Evolutionary conservation across 2,888 invertebrate genomes (phyloP).

Genomic region (Hirudinaria manillensis): DNA sequence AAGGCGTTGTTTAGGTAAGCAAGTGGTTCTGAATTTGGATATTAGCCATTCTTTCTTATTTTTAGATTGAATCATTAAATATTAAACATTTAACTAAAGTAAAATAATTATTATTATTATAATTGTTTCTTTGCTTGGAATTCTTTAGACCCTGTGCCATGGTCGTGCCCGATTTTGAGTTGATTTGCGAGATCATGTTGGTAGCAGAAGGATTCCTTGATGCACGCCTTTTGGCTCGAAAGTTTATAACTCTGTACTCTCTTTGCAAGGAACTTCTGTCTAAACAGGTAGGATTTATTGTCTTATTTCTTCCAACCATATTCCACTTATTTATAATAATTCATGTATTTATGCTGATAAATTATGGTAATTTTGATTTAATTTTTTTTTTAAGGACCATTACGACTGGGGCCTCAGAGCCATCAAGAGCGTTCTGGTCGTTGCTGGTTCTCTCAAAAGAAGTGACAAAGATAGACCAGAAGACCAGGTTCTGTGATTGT

Average conservation of each 20-base stretch:
- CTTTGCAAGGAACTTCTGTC: constrained; percentile 86
- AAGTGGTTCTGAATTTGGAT: neutral
- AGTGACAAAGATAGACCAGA: constrained; percentile 88
- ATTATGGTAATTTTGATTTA: neutral
- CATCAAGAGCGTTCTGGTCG: constrained; percentile 90
- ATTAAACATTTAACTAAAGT: neutral
- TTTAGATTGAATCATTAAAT: neutral
- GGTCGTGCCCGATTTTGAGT: constrained; percentile 93
- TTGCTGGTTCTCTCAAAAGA: constrained; percentile 85
- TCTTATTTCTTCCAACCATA: neutral
- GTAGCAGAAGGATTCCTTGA: constrained; percentile 96
- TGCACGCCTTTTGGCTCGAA: constrained; percentile 81
- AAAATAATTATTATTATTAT: neutral
- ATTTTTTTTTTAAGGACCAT: constrained; percentile 66
- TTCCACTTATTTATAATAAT: neutral
- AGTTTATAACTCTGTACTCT: constrained; percentile 90
- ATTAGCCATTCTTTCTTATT: neutral
- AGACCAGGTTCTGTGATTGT: constrained; percentile 68
- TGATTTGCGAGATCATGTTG: constrained; percentile 96
- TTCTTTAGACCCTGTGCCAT: constrained; percentile 86
- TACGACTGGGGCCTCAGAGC: constrained; percentile 92
- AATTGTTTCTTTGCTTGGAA: neutral
- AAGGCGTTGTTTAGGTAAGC: constrained; percentile 54
- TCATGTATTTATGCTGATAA: neutral
- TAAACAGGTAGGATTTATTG: constrained; percentile 58